A percentile compares a stretch with the other conserved stretches of the same genome.
Conservation (phyloP, 2,797 vertebrate species). For the Alauda arvensis region DNA sequence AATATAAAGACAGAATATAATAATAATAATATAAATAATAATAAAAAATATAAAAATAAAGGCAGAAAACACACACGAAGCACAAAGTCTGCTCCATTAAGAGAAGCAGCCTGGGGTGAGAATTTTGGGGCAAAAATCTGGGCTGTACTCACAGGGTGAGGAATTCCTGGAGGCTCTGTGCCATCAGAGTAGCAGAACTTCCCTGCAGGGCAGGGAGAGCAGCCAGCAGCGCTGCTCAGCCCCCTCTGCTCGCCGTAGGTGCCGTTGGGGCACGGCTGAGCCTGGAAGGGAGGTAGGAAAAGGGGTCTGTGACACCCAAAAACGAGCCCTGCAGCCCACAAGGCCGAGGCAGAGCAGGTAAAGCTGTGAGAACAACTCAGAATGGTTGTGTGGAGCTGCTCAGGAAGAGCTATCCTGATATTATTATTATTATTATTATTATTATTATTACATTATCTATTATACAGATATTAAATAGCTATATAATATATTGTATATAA, state of each 20-base stretch:
- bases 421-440: not conserved
- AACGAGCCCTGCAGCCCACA: not conserved
- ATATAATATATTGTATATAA: too few species aligned
- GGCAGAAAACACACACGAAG: not conserved
- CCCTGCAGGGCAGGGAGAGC: constrained; percentile 77
- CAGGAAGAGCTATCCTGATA: rapidly evolving
- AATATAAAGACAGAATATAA: not conserved
- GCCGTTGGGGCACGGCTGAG: constrained; percentile 84
- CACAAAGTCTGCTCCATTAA: not conserved
- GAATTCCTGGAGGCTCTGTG: constrained; percentile 68
- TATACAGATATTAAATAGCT: too few species aligned
- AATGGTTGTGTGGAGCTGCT: not conserved
- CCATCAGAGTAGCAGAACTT: constrained; percentile 80
- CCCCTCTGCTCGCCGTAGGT: constrained; percentile 79
- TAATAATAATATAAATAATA: too few species aligned
- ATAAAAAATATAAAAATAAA: not conserved
- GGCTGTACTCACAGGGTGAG: constrained; percentile 74
- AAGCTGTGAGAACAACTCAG: not conserved
- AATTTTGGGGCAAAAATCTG: not conserved
- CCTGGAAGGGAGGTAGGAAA: constrained; percentile 46
- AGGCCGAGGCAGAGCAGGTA: not conserved
- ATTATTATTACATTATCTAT: too few species aligned
- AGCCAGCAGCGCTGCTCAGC: constrained; percentile 76
- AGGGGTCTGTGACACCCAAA: not conserved
- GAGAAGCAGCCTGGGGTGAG: not conserved